A percentile compares a stretch with the other conserved stretches of the same genome.
Conservation (phyloP, 2,113 vertebrate genomes). For the Archilochus colubris region DNA sequence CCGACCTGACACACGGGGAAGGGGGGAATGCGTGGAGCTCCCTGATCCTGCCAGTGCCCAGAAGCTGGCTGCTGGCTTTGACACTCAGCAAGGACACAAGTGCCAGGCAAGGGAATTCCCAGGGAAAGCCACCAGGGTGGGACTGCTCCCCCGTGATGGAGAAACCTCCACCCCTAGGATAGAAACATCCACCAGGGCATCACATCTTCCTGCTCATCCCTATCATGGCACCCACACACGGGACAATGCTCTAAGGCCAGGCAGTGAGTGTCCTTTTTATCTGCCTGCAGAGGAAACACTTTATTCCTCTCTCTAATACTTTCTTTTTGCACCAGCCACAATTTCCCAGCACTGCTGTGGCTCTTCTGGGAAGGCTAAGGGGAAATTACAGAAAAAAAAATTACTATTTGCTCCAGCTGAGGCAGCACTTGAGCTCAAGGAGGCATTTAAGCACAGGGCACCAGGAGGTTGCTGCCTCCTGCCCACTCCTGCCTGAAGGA, state of each 20-base stretch:
- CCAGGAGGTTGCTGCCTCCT: background rate
- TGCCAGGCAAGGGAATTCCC: background rate
- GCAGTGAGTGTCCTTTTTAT: background rate
- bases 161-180: background rate
- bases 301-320: background rate
- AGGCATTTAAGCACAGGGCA: background rate
- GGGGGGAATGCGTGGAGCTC: background rate
- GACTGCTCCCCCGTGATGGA: background rate
- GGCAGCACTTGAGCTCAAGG: background rate
- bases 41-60: background rate
- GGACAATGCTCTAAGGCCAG: background rate
- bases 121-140: accelerated
- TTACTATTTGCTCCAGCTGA: background rate
- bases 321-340: background rate
- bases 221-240: accelerated
- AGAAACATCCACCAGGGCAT: background rate
- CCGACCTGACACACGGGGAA: background rate
- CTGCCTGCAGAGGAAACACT: constrained; percentile 34
- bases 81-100: background rate
- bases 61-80: accelerated
- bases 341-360: accelerated
- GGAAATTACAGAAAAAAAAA: background rate
- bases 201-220: background rate
- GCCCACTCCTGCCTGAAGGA: background rate
- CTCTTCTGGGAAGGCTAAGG: background rate